Base-by-base conservation (phyloP, 2,797 vertebrate species). In the Halcyon leucocephala region DNA sequence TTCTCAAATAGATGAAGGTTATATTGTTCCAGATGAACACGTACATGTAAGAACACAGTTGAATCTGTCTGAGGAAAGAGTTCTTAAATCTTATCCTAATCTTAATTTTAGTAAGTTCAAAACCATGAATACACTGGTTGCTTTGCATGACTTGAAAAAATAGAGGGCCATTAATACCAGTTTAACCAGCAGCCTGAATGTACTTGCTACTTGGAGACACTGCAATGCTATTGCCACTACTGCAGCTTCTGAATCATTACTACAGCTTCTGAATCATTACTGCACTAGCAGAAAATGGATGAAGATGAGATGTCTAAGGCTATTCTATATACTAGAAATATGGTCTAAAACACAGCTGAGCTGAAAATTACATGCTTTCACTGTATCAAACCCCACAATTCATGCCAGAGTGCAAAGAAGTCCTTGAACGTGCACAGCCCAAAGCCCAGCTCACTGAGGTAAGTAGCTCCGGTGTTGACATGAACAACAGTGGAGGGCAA, bases 381-480 rank as follows among this genome's bases (percentile, higher is more conserved):
- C 61, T 77, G 5, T 70, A 78, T 78, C 35, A 17, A 55, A 12
- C 10, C 9, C 28, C 28, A 44, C 6, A 29, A 7, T 88, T 67
- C 2, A 1, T 39, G n/a, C 24, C 25, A 44, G 24, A 28, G 20
- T 67, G 8, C 37, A 83, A 71, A 77, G 46, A 17, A 82, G 35
- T 21, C 41, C 41, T 60, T 73, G 71, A 77, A 55, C 17, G 19
- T 3, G 14, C 31, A 25, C 13, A 42, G 33, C 10, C 41, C 31
- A 44, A 73, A 79, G 25, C 21, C 15, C 57, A 79, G 35, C 15
- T 64, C 3, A 1, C n/a, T 2, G 4, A 19, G 20, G n/a, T 0
- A 3, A 65, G 39, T 4, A 64, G 49, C 12, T 31, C 15, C 1
- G 0, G 7, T 35, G 39, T 9, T 1, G 0, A 15, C 25, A 33